These are phyloP conservation scores for Hydra vulgaris DNA, from an alignment of 30 jellyfish, hydroid and myxozoan species.

Conservation along the genomic window DNA sequence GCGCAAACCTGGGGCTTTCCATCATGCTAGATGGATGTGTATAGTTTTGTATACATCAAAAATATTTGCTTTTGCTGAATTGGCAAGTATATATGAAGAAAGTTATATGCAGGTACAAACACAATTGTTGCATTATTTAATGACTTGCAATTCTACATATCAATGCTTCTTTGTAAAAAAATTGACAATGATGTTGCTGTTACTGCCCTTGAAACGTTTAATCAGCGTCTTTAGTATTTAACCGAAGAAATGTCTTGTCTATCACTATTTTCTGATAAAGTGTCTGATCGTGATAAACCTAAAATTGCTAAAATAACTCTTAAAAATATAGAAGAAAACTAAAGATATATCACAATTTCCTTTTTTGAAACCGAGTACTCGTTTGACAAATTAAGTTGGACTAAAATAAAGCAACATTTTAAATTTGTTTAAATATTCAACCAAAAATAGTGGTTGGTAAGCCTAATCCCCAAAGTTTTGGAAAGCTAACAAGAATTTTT, in stretches of 20 bases:
- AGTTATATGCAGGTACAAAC: too few species aligned
- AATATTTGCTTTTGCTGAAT: too few species aligned
- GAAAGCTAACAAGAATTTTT: neutral
- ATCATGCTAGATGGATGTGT: too few species aligned
- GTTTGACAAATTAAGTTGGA: neutral
- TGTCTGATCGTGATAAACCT: neutral
- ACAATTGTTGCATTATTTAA: too few species aligned
- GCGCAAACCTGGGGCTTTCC: too few species aligned
- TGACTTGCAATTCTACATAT: too few species aligned
- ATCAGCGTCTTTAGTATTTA: neutral
- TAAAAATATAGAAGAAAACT: neutral
- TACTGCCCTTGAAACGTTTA: neutral
- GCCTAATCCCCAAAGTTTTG: neutral
- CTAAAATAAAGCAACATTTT: neutral
- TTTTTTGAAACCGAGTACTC: neutral
- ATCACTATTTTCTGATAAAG: neutral
- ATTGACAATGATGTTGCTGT: neutral
- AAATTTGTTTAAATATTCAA: neutral
- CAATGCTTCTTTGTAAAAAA: too few species aligned
- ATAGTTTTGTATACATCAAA: too few species aligned
- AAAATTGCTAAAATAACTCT: neutral
- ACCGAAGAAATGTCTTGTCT: neutral
- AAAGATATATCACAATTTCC: neutral
- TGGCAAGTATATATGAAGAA: too few species aligned
- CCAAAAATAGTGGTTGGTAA: neutral